These are phyloP conservation scores for Litocranius walleri DNA, from an alignment of 2,113 vertebrate genomes.

Conservation along the genomic window DNA sequence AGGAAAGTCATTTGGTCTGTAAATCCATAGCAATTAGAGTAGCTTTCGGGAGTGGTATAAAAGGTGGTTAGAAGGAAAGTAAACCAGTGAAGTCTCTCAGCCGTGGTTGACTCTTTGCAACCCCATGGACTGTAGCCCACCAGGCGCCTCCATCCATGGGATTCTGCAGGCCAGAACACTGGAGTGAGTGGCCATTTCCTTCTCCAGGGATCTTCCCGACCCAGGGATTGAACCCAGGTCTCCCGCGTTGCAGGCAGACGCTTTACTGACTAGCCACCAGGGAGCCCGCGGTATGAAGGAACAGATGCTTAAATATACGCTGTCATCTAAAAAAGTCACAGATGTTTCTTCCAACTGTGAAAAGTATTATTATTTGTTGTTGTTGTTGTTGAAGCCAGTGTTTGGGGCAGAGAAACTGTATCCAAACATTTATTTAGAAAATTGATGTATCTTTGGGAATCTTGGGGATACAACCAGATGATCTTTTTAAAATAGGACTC, in stretches of 20 bases:
- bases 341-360: not conserved
- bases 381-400: not conserved
- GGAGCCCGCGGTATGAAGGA: not conserved
- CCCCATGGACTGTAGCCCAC: no score
- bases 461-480: not conserved
- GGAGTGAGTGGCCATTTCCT: no score
- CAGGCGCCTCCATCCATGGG: no score
- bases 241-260: accelerated
- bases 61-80: not conserved
- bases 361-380: not conserved
- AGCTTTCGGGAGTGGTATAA: not conserved
- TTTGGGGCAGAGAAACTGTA: not conserved
- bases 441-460: not conserved
- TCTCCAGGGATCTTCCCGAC: no score
- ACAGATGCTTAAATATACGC: not conserved
- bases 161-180: no score
- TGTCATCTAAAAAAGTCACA: not conserved
- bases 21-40: not conserved
- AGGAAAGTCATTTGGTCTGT: not conserved
- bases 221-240: no score
- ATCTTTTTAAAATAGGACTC: not conserved
- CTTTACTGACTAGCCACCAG: not conserved
- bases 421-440: slow-evolving; percentile 4
- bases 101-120: no score
- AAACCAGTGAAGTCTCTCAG: no score